These are phyloP conservation scores for Rousettus madagascariensis DNA, from an alignment of 2,797 vertebrate genomes.

Conservation along the genomic window DNA sequence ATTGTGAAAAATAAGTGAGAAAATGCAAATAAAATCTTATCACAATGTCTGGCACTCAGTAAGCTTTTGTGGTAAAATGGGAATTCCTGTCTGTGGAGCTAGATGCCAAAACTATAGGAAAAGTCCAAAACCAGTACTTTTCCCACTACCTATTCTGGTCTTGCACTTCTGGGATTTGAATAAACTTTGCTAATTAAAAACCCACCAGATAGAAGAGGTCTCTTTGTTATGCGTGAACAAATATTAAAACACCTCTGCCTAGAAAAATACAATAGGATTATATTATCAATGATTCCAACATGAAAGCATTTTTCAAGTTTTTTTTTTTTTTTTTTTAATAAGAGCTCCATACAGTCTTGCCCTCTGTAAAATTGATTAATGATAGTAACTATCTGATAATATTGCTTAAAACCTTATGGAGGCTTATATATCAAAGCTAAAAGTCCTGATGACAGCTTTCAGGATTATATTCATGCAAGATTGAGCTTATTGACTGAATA, in stretches of 20 bases:
- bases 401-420: background rate
- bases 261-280: background rate
- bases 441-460: background rate
- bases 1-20: background rate
- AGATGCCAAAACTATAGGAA: background rate
- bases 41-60: background rate
- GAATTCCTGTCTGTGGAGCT: background rate
- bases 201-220: background rate
- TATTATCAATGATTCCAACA: background rate
- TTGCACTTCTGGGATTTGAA: background rate
- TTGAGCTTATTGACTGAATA: background rate
- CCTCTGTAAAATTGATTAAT: background rate
- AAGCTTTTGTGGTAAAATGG: background rate
- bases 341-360: background rate
- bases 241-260: background rate
- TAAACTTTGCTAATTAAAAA: background rate
- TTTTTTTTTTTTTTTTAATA: background rate
- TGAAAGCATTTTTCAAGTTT: background rate
- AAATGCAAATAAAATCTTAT: background rate
- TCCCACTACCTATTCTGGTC: no score
- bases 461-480: background rate
- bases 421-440: background rate
- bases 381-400: background rate
- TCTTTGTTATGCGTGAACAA: background rate
- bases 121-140: background rate